These are phyloP conservation scores for Protosalanx chinensis DNA, from an alignment of 2,797 vertebrate genomes.

Conservation along the genomic window DNA sequence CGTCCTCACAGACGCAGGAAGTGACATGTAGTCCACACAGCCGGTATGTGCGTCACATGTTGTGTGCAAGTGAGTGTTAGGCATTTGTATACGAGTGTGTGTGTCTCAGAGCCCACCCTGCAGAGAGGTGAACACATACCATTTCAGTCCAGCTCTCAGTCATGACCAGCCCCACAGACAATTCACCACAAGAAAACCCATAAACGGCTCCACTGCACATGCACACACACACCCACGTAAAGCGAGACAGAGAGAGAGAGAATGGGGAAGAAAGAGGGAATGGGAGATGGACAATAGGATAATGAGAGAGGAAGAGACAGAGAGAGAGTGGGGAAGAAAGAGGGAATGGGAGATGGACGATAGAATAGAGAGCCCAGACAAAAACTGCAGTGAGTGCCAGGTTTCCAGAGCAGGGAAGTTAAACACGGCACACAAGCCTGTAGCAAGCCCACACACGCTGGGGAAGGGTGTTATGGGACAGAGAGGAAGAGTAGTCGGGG, in stretches of 20 bases:
- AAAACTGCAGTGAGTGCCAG: constrained; percentile 70
- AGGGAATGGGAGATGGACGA: too few species aligned
- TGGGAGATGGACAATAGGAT: too few species aligned
- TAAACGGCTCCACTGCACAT: constrained; percentile 40
- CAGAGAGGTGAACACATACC: constrained; percentile 57
- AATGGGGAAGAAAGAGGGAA: not conserved
- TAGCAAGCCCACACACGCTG: constrained; percentile 59
- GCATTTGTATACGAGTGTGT: constrained; percentile 35
- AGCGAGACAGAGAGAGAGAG: constrained; percentile 7
- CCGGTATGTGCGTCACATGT: constrained; percentile 43
- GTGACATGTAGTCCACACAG: constrained; percentile 58
- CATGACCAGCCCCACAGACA: constrained; percentile 56
- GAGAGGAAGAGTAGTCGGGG: constrained; percentile 23
- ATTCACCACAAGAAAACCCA: constrained; percentile 57
- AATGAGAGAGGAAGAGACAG: not conserved
- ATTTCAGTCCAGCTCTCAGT: constrained; percentile 43
- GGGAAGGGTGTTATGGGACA: constrained; percentile 21
- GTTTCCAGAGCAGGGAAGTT: constrained; percentile 69
- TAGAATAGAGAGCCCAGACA: constrained; percentile 52
- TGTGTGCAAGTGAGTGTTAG: constrained; percentile 19
- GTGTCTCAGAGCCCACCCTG: constrained; percentile 51
- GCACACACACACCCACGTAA: constrained; percentile 12
- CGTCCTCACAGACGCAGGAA: constrained; percentile 68
- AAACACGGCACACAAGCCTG: constrained; percentile 68
- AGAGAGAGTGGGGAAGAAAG: constrained; percentile 20